Evolutionary conservation across 2,113 vertebrate genomes (phyloP).

Genomic region (Grantiella picta): DNA sequence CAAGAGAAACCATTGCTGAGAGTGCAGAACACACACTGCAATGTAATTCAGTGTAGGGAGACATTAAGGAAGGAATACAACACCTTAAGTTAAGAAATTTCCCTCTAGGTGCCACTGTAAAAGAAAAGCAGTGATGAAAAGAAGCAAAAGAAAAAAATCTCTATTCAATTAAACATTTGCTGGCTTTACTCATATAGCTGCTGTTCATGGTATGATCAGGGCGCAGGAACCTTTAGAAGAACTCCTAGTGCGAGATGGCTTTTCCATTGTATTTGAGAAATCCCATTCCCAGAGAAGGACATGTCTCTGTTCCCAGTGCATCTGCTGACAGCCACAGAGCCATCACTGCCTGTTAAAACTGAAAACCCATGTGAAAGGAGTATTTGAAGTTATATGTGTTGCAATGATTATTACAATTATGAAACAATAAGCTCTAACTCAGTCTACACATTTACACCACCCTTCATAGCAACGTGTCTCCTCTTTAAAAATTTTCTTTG

Average conservation of each 20-base stretch:
- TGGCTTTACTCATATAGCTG: not conserved
- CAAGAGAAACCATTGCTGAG: not conserved
- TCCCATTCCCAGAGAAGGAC: not conserved
- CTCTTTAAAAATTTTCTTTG: not conserved
- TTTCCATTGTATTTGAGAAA: not conserved
- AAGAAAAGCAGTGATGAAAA: not conserved
- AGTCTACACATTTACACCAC: not conserved
- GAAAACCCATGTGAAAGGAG: not conserved
- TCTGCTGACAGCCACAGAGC: not conserved
- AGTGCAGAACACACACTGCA: not conserved
- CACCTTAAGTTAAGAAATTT: not conserved
- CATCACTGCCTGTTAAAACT: not conserved
- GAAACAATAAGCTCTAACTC: not conserved
- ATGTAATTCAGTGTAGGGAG: accelerated
- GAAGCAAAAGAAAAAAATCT: not conserved
- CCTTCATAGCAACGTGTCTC: not conserved
- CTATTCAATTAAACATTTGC: not conserved
- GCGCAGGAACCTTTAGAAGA: not conserved
- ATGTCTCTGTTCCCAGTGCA: not conserved
- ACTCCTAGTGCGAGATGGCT: accelerated
- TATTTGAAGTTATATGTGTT: not conserved
- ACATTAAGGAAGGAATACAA: accelerated
- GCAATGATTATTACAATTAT: not conserved
- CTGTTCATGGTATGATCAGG: not conserved
- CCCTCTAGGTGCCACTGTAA: not conserved